These are phyloP conservation scores for Iguana delicatissima DNA, from an alignment of 2,797 vertebrate species.

Conservation along the genomic window DNA sequence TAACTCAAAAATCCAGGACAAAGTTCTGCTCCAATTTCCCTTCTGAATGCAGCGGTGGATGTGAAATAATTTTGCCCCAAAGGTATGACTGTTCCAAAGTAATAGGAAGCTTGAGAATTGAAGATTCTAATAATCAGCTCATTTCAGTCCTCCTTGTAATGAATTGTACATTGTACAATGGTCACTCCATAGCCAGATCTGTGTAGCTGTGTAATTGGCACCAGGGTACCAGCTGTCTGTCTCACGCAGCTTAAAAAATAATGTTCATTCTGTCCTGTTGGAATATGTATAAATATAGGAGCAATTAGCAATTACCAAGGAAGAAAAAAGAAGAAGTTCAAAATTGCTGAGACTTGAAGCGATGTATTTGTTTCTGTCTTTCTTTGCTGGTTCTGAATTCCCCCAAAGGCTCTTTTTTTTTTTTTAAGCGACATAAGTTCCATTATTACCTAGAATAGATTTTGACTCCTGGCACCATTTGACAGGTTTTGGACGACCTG, in stretches of 20 bases:
- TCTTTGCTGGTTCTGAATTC: no score
- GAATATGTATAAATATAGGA: slow-evolving; percentile 11
- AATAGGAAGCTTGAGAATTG: slow-evolving; percentile 3
- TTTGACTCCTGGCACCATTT: not conserved
- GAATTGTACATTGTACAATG: slow-evolving; percentile 1
- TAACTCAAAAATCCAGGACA: slow-evolving; percentile 44
- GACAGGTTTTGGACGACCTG: not conserved
- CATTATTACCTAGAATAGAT: slow-evolving; percentile 13
- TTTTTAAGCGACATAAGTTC: not conserved
- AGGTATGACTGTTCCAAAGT: slow-evolving; percentile 33
- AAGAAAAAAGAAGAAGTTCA: not conserved
- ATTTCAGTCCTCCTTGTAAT: not conserved
- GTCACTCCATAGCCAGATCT: slow-evolving; percentile 6
- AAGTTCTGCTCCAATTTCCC: slow-evolving; percentile 21
- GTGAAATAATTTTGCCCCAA: slow-evolving; percentile 1
- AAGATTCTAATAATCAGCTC: slow-evolving; percentile 5
- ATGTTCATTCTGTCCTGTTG: not conserved
- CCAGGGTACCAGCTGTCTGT: not conserved
- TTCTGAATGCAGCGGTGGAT: slow-evolving; percentile 19
- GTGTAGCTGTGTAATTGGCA: not conserved
- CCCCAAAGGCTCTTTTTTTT: not conserved
- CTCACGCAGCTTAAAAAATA: not conserved
- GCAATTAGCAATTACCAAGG: not conserved
- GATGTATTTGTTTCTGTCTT: not conserved
- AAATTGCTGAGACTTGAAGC: not conserved